Evolutionary conservation across 2,797 vertebrate species (phyloP).

Genomic region (Cephalopachus bancanus): DNA sequence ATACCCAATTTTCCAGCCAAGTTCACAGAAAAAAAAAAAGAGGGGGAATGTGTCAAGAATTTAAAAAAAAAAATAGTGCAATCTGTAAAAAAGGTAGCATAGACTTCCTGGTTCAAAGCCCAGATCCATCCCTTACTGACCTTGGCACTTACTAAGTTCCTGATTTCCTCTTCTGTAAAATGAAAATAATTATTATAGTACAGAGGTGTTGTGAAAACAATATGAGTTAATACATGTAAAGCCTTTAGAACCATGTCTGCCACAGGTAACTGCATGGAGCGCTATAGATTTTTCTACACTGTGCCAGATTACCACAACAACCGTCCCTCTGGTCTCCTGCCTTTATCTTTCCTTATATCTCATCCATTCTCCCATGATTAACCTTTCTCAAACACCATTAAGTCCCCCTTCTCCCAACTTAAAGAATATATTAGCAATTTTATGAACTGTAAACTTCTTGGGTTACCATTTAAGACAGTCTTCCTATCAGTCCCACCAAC

Average conservation of each 20-base stretch:
- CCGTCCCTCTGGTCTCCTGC: neutral
- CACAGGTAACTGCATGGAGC: neutral
- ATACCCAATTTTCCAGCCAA: constrained; percentile 58
- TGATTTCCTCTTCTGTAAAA: constrained; percentile 24
- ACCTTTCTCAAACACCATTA: neutral
- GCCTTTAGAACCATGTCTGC: neutral
- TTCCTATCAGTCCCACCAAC: neutral
- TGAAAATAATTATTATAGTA: neutral
- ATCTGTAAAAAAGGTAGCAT: neutral
- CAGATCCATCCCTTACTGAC: neutral
- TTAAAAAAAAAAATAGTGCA: constrained; percentile 19
- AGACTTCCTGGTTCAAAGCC: constrained; percentile 1
- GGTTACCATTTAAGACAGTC: neutral
- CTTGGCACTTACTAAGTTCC: neutral
- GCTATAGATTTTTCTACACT: neutral
- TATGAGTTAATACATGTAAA: neutral
- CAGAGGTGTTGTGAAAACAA: neutral
- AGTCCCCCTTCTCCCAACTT: neutral
- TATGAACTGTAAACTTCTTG: constrained; percentile 21
- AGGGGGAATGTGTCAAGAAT: neutral
- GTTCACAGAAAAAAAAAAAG: neutral
- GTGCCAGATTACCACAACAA: constrained; percentile 7
- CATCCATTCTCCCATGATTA: neutral
- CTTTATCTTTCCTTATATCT: neutral
- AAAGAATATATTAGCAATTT: neutral